A percentile compares a stretch with the other conserved stretches of the same genome.
Evolutionary conservation across 2,113 vertebrate species (phyloP).

Genomic region (Nematolebias whitei): DNA sequence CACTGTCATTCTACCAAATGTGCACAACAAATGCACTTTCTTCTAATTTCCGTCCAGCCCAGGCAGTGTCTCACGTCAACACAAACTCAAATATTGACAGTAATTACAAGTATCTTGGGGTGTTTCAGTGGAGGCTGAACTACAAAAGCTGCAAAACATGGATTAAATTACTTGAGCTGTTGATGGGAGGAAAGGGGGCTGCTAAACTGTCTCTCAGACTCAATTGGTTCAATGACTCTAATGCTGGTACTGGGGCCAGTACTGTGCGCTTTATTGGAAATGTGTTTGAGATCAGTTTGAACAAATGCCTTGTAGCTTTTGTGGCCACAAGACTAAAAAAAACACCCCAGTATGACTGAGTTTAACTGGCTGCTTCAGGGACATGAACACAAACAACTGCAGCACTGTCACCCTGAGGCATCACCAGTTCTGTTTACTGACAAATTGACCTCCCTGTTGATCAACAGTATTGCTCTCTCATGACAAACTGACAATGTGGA

Average conservation of each 20-base stretch:
- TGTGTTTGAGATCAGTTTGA: conserved; percentile 65
- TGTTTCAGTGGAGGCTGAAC: conserved; percentile 77
- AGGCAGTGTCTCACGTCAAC: conserved; percentile 57
- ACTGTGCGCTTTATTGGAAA: conserved; percentile 76
- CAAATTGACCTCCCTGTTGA: background rate
- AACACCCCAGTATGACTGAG: background rate
- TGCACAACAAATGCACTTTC: conserved; percentile 63
- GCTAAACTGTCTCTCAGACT: conserved; percentile 87
- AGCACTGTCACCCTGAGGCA: background rate
- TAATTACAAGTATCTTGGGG: conserved; percentile 79
- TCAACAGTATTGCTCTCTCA: background rate
- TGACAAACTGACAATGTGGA: no score
- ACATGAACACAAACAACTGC: background rate
- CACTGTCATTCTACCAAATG: conserved; percentile 72
- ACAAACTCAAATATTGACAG: conserved; percentile 77
- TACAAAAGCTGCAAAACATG: conserved; percentile 80
- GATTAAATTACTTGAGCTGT: conserved; percentile 83
- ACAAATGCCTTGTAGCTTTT: conserved; percentile 14
- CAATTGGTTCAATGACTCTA: conserved; percentile 71
- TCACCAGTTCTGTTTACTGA: background rate
- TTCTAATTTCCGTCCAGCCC: conserved; percentile 50
- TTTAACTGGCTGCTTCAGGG: background rate
- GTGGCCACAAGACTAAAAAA: background rate
- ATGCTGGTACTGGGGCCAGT: conserved; percentile 69
- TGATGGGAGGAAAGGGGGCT: conserved; percentile 84